Base-by-base conservation (phyloP, 2,797 vertebrate species). In the Fringilla coelebs region DNA sequence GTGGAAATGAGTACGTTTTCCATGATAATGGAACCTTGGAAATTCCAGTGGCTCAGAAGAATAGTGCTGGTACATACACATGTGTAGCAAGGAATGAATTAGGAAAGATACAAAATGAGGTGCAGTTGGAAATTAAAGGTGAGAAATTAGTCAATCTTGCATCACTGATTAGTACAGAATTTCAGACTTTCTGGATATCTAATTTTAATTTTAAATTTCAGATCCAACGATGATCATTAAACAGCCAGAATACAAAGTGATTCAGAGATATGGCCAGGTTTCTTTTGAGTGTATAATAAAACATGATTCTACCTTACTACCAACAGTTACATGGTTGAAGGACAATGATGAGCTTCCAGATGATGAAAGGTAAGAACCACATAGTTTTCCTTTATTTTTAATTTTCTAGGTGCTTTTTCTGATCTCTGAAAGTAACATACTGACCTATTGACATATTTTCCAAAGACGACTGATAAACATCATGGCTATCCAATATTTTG, bases 81-180 rank as follows among this genome's bases (percentile, higher is more conserved):
- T 99, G 99, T 29, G 98, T 99, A 77, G 99, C 99, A 94, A 97
- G 97, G 55, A 99, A 99, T 98, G 94, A 82, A 54, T 98, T 99
- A 22, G 99, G 99, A 36, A 98, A 98, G 70, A 97, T 94, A 54
- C 98, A 99, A 97, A 99, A 99, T 94, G 98, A 99, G 29, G 97
- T 99, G 73, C 98, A 97, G 40, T 96, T 99, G 97, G 98, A 99
- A 97, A 98, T 99, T 96, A 99, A 99, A 99, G 99, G 99, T 99
- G 97, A 98, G 98, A 66, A 85, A 81, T 67, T 3, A 52, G 17
- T 65, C 14, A 34, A 24, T 36, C 26, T 57, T 57, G 65, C n/a
- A 29, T 63, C 60, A 38, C 41, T 49, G 49, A 81, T 90, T 81
- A 58, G 11, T 78, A 20, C 31, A 82, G 57, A 89, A 91, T 94